phyloP scores from a whole-genome alignment of 2,888 invertebrate species.

The Drosophila longiperda region DNA sequence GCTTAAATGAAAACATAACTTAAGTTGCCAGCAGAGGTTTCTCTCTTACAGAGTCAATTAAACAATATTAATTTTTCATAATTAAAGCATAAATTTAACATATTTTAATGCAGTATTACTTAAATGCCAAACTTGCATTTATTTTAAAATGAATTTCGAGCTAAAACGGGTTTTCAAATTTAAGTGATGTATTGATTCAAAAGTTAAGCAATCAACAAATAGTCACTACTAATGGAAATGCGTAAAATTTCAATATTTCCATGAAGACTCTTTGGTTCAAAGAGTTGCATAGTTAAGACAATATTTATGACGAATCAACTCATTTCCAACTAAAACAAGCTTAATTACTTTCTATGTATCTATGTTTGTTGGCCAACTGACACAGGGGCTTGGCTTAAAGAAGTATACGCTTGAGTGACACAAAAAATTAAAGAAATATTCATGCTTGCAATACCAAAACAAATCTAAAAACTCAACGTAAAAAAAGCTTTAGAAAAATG shows the following conservation, averaged over 20 bases:
- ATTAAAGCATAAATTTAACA: neutral
- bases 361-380: neutral
- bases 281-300: too few relatives aligned
- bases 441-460: neutral
- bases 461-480: neutral
- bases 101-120: neutral
- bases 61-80: neutral
- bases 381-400: neutral
- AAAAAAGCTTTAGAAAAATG: constrained; percentile 15
- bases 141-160: neutral
- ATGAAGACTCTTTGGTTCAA: too few relatives aligned
- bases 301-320: neutral
- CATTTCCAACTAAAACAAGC: neutral
- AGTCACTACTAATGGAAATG: neutral
- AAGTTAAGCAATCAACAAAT: neutral
- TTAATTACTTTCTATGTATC: neutral
- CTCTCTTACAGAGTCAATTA: neutral
- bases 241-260: neutral
- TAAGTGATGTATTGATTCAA: neutral
- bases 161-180: neutral
- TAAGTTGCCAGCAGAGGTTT: neutral
- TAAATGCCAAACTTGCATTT: neutral
- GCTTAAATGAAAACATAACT: neutral
- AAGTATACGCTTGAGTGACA: neutral
- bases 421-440: constrained; percentile 18